Base-by-base conservation (phyloP, 2,888 invertebrate genomes). In the Catotricha subobsoleta region DNA sequence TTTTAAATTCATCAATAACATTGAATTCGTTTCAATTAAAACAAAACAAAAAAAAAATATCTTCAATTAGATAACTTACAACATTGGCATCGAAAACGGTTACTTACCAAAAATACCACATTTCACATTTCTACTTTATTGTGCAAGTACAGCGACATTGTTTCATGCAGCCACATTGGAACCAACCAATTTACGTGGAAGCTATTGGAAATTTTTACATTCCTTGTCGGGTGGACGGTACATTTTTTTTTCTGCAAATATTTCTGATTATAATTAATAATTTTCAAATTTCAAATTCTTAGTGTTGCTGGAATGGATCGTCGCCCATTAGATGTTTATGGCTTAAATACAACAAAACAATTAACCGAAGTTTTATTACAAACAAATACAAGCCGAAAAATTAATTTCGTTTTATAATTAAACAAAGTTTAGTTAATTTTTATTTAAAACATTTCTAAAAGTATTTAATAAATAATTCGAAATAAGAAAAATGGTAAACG, bases 181-280 rank as follows among this genome's bases (percentile, higher is more conserved):
- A 56, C 82, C 86, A 1, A 76, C 76, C 44, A 77, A 76, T 53
- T 58, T 88, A 46, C 67, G 86, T 47, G 68, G 75, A n/a, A 82
- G 81, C 42, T 88, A 88, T 60, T 83, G 79, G 72, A 80, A 76
- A 55, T 87, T 87, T 59, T 64, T 88, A 31, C 69, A 73, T 47
- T 69, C 69, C 44, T 67, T 84, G 46, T 86, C 86, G 1, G 80
- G 79, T 33, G 75, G 72, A 57, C 66, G 74, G 74, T 71, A 54
- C 59, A 51, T 48, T 27, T 10, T 27, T 9, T 10, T 7, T 7
- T 10, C 7, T 27, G 7, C 27, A 10, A 27, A 27, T 27, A 10
- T 9, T 30, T 30, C 4, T 13, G 12, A 13, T 30, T 30, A 30
- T 13, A 27, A 5, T 30, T n/a, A 30, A 30, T 30, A 30, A 30